Evolutionary conservation across 2,113 vertebrate species (phyloP).

Genomic region (Dasyornis broadbenti): DNA sequence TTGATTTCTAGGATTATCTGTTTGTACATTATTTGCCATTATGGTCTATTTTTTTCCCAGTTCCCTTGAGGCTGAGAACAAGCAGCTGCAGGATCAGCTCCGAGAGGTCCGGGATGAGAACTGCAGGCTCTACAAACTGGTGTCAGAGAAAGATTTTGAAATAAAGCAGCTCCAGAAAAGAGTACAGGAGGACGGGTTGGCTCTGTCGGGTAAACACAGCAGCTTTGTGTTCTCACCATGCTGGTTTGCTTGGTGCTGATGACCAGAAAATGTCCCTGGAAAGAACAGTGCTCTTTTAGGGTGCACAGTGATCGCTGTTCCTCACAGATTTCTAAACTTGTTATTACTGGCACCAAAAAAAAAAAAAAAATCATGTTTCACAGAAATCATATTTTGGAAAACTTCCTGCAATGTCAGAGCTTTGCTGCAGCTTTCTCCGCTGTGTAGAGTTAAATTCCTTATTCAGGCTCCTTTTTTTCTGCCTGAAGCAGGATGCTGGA

Average conservation of each 20-base stretch:
- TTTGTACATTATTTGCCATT: not conserved
- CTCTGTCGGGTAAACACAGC: constrained; percentile 76
- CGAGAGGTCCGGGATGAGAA: constrained; percentile 86
- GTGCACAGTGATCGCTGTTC: not conserved
- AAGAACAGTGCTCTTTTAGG: not conserved
- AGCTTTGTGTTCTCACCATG: rapidly evolving
- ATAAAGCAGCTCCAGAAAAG: constrained; percentile 85
- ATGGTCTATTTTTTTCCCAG: constrained; percentile 14
- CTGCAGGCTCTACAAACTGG: constrained; percentile 83
- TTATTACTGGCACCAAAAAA: not conserved
- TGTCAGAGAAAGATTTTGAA: constrained; percentile 89
- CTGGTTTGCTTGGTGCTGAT: not conserved
- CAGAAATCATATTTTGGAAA: not conserved
- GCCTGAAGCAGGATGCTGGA: not conserved
- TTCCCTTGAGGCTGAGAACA: constrained; percentile 67
- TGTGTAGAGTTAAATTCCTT: not conserved
- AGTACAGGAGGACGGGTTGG: constrained; percentile 79
- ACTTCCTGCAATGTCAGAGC: not conserved
- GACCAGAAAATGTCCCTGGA: not conserved
- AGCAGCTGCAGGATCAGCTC: constrained; percentile 75
- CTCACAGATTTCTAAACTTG: not conserved
- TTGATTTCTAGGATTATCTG: not conserved
- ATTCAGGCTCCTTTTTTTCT: not conserved
- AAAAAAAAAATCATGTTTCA: not conserved
- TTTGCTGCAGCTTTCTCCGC: not conserved